Percentiles rank a stretch among this genome's conserved stretches.
Conservation (phyloP, 2,888 invertebrate species). For the Odontocerum albicorne region DNA sequence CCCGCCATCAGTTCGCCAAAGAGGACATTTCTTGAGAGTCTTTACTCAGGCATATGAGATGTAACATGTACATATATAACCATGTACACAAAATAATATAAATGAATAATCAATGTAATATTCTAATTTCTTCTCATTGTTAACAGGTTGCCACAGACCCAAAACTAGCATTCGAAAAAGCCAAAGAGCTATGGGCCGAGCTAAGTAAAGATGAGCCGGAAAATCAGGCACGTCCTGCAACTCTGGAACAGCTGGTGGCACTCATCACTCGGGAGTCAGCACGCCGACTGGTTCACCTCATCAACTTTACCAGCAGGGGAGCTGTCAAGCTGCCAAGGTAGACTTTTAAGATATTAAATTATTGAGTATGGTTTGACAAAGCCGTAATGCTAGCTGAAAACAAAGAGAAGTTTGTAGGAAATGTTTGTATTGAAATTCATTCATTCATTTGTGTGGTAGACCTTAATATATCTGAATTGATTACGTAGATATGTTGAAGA, state of each 20-base stretch:
- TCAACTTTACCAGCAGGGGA: conserved; percentile 67
- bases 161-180: conserved; percentile 71
- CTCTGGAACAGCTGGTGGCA: conserved; percentile 75
- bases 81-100: no score
- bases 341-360: conserved; percentile 29
- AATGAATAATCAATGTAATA: no score
- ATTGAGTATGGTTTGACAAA: neutral
- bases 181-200: conserved; percentile 69
- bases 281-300: conserved; percentile 73
- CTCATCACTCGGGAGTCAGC: conserved; percentile 77
- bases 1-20: no score
- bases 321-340: conserved; percentile 63
- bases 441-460: no score
- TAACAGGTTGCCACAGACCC: conserved; percentile 77
- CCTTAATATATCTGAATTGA: no score
- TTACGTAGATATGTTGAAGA: no score
- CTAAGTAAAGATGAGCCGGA: conserved; percentile 80
- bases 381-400: no score
- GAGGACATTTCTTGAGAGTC: no score
- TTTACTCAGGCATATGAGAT: no score
- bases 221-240: conserved; percentile 80
- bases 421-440: no score
- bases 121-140: neutral
- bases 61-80: neutral
- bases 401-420: no score